These are phyloP conservation scores for Coracias cyanogaster DNA, from an alignment of 2,797 vertebrate genomes.

Conservation along the genomic window DNA sequence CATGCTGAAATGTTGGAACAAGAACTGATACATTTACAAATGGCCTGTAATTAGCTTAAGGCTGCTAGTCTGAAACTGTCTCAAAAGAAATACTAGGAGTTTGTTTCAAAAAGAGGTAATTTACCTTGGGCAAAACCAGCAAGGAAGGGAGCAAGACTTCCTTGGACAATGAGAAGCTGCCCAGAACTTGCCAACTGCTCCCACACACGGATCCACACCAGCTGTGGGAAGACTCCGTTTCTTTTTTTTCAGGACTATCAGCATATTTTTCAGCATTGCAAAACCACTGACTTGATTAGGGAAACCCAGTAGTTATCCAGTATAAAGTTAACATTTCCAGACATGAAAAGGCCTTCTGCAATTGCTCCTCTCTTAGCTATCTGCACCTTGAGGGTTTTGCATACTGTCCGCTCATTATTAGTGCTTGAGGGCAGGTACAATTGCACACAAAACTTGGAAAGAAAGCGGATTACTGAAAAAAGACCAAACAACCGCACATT, in stretches of 20 bases:
- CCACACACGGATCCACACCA: rapidly evolving
- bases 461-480: not conserved
- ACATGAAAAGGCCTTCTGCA: not conserved
- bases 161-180: not conserved
- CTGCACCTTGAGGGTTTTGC: not conserved
- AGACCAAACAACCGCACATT: not conserved
- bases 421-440: not conserved
- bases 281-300: not conserved
- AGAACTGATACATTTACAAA: slow-evolving; percentile 55
- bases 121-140: slow-evolving; percentile 30
- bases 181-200: not conserved
- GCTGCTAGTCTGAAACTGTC: slow-evolving; percentile 18
- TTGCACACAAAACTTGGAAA: not conserved
- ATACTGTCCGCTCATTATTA: not conserved
- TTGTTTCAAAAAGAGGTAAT: slow-evolving; percentile 23
- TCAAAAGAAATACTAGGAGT: slow-evolving; percentile 20
- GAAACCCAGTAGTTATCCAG: not conserved
- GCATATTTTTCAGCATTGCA: not conserved
- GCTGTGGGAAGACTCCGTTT: not conserved
- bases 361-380: not conserved
- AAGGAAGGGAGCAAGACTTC: not conserved
- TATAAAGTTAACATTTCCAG: not conserved
- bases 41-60: slow-evolving; percentile 54
- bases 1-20: slow-evolving; percentile 58
- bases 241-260: not conserved